phyloP scores from a whole-genome alignment of 35 echinoderm and acorn worm genomes.

The Apostichopus japonicus region DNA sequence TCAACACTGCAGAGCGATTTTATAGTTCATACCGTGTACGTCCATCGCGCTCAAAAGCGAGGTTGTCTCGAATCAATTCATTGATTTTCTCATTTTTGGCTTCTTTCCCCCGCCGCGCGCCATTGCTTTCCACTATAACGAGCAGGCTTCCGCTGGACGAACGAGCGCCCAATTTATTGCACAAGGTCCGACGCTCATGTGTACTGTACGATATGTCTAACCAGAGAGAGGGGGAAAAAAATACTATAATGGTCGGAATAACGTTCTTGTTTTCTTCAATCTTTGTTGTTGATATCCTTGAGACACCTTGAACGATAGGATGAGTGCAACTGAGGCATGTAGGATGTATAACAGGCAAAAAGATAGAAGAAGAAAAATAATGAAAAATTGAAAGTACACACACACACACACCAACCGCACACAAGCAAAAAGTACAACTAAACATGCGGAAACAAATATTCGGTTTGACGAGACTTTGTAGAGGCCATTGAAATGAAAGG shows the following conservation, averaged over 20 bases:
- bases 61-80: constrained; percentile 29
- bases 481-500: neutral
- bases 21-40: neutral
- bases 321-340: neutral
- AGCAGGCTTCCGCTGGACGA: neutral
- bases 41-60: constrained; percentile 9
- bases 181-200: constrained; percentile 26
- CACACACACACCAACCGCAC: too few species aligned
- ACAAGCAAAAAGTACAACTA: too few species aligned
- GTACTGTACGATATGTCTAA: neutral
- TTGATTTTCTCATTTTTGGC: constrained; percentile 33
- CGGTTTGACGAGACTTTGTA: too few species aligned
- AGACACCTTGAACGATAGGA: too few species aligned
- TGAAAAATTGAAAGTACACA: neutral
- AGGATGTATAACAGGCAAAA: neutral
- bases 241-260: neutral
- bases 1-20: neutral
- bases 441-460: too few species aligned
- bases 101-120: neutral
- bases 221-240: neutral
- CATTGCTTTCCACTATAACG: constrained; percentile 5
- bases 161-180: constrained; percentile 2
- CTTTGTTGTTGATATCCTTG: too few species aligned
- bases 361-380: neutral
- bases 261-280: too few species aligned